Conservation (phyloP, 1,140 invertebrate genomes). For the Plutomurus gul region DNA sequence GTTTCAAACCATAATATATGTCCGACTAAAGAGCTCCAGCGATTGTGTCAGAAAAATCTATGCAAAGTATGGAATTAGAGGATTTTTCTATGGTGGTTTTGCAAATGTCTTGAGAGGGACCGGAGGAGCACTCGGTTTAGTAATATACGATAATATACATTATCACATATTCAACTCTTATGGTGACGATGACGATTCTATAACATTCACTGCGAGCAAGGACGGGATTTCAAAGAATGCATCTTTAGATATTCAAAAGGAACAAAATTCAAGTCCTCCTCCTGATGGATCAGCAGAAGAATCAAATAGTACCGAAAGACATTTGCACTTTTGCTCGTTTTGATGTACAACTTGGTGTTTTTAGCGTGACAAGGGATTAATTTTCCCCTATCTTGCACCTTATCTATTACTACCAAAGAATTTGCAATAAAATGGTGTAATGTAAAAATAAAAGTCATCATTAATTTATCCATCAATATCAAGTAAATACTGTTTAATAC, state of each 20-base stretch:
- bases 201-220: not conserved
- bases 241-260: not conserved
- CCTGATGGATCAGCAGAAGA: not conserved
- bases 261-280: not conserved
- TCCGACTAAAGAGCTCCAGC: conserved; percentile 7
- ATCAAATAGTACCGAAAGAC: not conserved
- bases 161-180: not conserved
- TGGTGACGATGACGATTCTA: not conserved
- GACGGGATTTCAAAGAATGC: not conserved
- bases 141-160: conserved; percentile 45
- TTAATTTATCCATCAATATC: too few species aligned
- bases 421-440: too few species aligned
- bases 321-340: not conserved
- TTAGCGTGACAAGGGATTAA: too few species aligned
- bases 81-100: conserved; percentile 41
- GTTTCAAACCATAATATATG: not conserved
- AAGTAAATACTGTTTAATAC: too few species aligned
- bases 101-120: conserved; percentile 37
- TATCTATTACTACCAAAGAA: too few species aligned
- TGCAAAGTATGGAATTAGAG: conserved; percentile 25
- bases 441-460: too few species aligned
- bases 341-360: too few species aligned
- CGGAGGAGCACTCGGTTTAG: conserved; percentile 43
- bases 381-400: too few species aligned
- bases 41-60: conserved; percentile 40